Conservation (phyloP, 2,113 vertebrate genomes). For the Procapra przewalskii region DNA sequence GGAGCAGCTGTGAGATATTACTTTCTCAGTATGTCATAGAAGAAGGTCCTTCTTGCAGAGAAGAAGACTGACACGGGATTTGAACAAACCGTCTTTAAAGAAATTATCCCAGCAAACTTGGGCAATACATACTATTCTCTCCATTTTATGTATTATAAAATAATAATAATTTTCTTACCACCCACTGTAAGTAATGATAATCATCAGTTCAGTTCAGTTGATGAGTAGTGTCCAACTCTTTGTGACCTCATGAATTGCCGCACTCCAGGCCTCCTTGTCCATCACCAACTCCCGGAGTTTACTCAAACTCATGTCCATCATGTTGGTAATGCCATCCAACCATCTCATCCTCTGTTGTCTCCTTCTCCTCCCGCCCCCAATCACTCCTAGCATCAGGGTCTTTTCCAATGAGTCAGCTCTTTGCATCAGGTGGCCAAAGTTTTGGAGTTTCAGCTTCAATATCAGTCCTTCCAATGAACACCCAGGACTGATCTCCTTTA, state of each 20-base stretch:
- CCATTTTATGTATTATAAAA: background rate
- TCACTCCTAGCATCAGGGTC: too few species aligned
- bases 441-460: too few species aligned
- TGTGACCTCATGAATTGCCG: background rate
- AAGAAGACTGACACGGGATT: background rate
- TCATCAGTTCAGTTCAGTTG: background rate
- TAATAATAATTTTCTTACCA: background rate
- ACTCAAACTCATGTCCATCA: too few species aligned
- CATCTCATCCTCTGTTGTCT: too few species aligned
- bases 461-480: too few species aligned
- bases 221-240: background rate
- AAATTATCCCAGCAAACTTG: background rate
- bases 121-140: background rate
- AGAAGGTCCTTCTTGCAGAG: background rate
- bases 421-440: too few species aligned
- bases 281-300: background rate
- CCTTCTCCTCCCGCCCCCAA: too few species aligned
- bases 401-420: too few species aligned
- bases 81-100: background rate
- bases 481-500: too few species aligned
- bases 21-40: background rate
- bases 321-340: too few species aligned
- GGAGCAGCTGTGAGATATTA: background rate
- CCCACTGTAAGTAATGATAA: background rate
- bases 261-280: background rate